phyloP scores from a whole-genome alignment of 2,888 invertebrate genomes.

The Campoplex capitator region DNA sequence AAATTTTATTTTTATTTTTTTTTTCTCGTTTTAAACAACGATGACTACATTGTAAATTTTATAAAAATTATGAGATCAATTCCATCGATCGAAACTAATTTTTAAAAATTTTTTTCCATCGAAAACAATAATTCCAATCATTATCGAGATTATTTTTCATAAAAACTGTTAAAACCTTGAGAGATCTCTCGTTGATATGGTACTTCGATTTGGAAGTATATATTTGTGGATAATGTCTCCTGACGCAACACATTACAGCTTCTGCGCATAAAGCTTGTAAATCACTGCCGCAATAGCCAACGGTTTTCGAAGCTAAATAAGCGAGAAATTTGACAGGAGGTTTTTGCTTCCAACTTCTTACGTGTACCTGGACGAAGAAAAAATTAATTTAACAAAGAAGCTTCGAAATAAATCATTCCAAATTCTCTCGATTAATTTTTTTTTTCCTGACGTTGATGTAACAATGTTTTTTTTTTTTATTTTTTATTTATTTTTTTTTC shows the following conservation, averaged over 20 bases:
- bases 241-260: slow-evolving; percentile 87
- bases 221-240: slow-evolving; percentile 88
- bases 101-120: too few species aligned
- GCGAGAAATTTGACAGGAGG: slow-evolving; percentile 85
- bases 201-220: slow-evolving; percentile 86
- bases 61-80: too few species aligned
- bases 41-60: too few species aligned
- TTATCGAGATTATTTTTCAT: background rate
- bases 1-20: too few species aligned
- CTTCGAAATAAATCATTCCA: background rate
- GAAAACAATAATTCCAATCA: background rate
- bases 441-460: too few species aligned
- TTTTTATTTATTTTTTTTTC: too few species aligned
- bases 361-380: slow-evolving; percentile 83
- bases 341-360: slow-evolving; percentile 85
- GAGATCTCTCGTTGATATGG: slow-evolving; percentile 87
- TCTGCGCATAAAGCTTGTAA: slow-evolving; percentile 88
- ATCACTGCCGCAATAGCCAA: slow-evolving; percentile 88
- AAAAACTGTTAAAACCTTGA: slow-evolving; percentile 82
- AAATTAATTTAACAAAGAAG: background rate
- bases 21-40: too few species aligned
- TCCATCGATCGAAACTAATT: too few species aligned
- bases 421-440: background rate
- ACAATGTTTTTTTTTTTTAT: too few species aligned
- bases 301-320: slow-evolving; percentile 87